Conservation (phyloP, 2,888 invertebrate genomes). For the Salpingus planirostris region DNA sequence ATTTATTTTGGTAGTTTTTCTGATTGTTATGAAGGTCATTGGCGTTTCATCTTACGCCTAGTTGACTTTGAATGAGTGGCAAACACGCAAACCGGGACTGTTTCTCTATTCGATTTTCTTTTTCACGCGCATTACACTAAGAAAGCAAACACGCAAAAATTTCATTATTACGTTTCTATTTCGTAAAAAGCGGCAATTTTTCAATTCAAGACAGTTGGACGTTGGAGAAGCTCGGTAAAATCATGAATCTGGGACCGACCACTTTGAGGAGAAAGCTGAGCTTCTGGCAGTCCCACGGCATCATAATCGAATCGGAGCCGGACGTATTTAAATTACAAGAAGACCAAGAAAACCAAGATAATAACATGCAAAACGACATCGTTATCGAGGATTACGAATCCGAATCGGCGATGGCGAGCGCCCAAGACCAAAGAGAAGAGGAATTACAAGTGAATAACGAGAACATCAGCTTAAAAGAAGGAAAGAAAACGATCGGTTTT, state of each 20-base stretch:
- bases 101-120: not conserved
- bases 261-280: constrained; percentile 77
- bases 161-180: constrained; percentile 3
- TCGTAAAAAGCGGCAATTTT: constrained; percentile 11
- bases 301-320: constrained; percentile 65
- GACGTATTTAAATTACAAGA: constrained; percentile 71
- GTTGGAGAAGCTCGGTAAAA: constrained; percentile 74
- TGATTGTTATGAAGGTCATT: too few relatives aligned
- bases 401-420: constrained; percentile 91
- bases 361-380: constrained; percentile 52
- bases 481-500: too few relatives aligned
- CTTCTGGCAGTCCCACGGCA: constrained; percentile 91
- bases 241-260: constrained; percentile 81
- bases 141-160: not conserved
- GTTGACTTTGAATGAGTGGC: too few relatives aligned
- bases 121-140: not conserved
- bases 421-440: constrained; percentile 88
- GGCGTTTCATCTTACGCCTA: too few relatives aligned
- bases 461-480: too few relatives aligned
- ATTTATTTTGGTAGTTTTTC: too few relatives aligned
- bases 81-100: not conserved
- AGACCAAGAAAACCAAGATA: constrained; percentile 48
- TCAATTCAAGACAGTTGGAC: constrained; percentile 79
- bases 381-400: constrained; percentile 80
- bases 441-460: constrained; percentile 63